Conservation (phyloP, 2,888 invertebrate genomes). For the Spisula solida region DNA sequence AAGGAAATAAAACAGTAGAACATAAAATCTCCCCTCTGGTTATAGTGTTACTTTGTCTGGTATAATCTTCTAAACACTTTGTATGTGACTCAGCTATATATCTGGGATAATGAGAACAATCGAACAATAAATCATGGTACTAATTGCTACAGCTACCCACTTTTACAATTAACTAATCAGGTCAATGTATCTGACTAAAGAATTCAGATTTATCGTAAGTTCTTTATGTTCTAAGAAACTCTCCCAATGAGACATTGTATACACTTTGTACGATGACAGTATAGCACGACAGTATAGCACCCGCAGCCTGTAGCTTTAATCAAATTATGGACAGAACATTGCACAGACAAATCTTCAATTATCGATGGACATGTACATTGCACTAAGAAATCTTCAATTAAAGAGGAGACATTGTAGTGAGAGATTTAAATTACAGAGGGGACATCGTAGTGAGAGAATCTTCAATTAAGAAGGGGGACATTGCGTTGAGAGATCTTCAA, state of each 20-base stretch:
- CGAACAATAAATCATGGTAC: not conserved
- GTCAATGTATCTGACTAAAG: not conserved
- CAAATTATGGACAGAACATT: not conserved
- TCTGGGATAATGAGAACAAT: not conserved
- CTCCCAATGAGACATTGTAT: not conserved
- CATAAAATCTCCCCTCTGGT: not conserved
- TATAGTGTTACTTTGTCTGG: not conserved
- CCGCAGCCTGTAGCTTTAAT: slow-evolving; percentile 1
- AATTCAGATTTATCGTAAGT: not conserved
- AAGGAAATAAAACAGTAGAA: not conserved
- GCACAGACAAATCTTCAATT: too few species aligned
- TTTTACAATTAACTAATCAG: slow-evolving; percentile 6
- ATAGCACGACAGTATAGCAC: not conserved
- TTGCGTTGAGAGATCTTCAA: too few species aligned
- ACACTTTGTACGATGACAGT: not conserved
- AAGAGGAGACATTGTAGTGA: too few species aligned
- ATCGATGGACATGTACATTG: too few species aligned
- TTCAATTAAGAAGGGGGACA: too few species aligned
- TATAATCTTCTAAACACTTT: not conserved
- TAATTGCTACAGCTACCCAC: not conserved
- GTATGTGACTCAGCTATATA: not conserved
- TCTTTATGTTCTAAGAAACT: not conserved
- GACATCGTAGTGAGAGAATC: too few species aligned
- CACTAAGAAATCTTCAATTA: too few species aligned
- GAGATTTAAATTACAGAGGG: too few species aligned